A percentile compares a stretch with the other conserved stretches of the same genome.
Evolutionary conservation across 2,888 invertebrate genomes (phyloP).

Genomic region (Blera fallax): DNA sequence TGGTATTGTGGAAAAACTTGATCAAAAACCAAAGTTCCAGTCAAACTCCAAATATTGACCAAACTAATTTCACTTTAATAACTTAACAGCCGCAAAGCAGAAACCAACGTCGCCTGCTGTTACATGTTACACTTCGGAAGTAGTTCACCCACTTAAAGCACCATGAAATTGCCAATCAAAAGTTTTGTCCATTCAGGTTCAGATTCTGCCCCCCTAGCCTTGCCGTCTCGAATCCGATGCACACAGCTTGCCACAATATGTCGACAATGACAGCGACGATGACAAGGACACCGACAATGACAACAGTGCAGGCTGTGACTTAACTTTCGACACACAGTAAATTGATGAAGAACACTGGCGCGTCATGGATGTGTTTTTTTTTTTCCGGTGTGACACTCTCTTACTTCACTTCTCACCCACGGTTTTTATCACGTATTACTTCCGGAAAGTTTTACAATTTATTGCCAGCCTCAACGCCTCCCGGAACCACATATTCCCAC

Average conservation of each 20-base stretch:
- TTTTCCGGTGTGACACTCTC: constrained; percentile 4
- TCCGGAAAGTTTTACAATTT: constrained; percentile 66
- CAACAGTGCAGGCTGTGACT: constrained; percentile 1
- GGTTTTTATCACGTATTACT: constrained; percentile 67
- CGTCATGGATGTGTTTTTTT: constrained; percentile 5
- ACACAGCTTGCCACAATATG: constrained; percentile 30
- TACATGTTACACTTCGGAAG: constrained; percentile 24
- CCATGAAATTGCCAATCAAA: constrained; percentile 71
- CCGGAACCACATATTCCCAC: constrained; percentile 41
- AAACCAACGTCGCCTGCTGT: constrained; percentile 19
- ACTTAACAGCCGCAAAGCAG: constrained; percentile 34
- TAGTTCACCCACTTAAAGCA: constrained; percentile 46
- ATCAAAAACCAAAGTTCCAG: neutral
- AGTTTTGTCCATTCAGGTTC: constrained; percentile 36
- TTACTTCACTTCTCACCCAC: constrained; percentile 28
- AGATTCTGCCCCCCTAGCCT: neutral
- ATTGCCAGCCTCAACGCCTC: constrained; percentile 20
- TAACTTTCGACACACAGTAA: constrained; percentile 24
- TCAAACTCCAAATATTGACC: constrained; percentile 47
- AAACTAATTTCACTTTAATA: constrained; percentile 59
- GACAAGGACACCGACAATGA: constrained; percentile 4
- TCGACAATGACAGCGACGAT: constrained; percentile 45
- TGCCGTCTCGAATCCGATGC: neutral
- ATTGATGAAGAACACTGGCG: constrained; percentile 41
- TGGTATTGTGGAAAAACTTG: neutral